Evolutionary conservation across 2,113 vertebrate species (phyloP).

Genomic region (Calonectris borealis): DNA sequence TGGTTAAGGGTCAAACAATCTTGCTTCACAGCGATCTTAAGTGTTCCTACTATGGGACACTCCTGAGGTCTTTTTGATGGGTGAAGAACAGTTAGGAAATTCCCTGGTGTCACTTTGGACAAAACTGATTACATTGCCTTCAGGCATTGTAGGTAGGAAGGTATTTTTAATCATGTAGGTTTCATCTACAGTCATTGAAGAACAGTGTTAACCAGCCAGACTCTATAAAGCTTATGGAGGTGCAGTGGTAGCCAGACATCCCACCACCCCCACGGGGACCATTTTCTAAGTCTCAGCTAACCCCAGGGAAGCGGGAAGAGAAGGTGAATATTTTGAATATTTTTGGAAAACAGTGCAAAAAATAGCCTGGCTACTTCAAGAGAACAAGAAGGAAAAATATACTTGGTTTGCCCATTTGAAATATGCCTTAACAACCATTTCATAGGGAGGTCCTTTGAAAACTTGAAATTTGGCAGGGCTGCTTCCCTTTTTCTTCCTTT

Average conservation of each 20-base stretch:
- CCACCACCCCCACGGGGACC: accelerated
- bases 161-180: neutral
- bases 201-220: neutral
- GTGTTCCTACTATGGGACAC: neutral
- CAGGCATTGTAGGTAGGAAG: neutral
- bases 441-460: neutral
- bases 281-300: neutral
- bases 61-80: neutral
- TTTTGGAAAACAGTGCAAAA: neutral
- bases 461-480: neutral
- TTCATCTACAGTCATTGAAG: neutral
- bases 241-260: neutral
- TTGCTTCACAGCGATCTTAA: neutral
- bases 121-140: neutral
- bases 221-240: neutral
- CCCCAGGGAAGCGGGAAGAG: accelerated
- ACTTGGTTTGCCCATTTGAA: neutral
- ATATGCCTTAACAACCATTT: neutral
- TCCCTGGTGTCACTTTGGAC: neutral
- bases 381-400: neutral
- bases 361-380: neutral
- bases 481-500: neutral
- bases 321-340: neutral
- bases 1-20: neutral
- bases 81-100: neutral